Percentiles rank a stretch among this genome's conserved stretches.
These are phyloP conservation scores for Falco punctatus DNA, from an alignment of 2,113 vertebrate genomes.

Conservation along the genomic window DNA sequence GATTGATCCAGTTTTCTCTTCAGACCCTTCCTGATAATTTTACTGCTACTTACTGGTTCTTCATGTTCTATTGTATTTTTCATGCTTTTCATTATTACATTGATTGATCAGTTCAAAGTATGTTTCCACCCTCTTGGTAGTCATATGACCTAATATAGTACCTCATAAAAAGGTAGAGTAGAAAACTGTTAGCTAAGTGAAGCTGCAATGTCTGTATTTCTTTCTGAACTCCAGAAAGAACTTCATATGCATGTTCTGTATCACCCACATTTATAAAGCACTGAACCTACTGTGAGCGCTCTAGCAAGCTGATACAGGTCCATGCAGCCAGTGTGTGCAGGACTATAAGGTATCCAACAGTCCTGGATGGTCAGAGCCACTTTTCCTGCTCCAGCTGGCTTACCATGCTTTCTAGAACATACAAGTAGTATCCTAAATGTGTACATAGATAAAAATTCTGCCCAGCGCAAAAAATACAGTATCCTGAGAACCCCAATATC, in stretches of 20 bases:
- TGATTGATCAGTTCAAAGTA: background rate
- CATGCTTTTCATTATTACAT: background rate
- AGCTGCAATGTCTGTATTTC: background rate
- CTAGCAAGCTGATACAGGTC: background rate
- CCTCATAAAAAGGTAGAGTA: background rate
- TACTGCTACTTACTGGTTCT: background rate
- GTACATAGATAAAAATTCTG: background rate
- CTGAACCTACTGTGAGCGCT: background rate
- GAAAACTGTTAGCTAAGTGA: background rate
- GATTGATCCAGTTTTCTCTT: background rate
- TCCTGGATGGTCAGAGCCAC: background rate
- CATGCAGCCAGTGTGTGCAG: background rate
- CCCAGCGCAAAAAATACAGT: background rate
- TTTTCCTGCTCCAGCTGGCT: background rate
- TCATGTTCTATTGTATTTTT: background rate
- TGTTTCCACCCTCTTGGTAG: background rate
- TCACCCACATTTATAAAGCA: background rate
- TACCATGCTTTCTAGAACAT: background rate
- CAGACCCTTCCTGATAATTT: background rate
- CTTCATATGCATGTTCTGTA: background rate
- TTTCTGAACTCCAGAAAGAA: background rate
- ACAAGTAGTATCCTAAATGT: background rate
- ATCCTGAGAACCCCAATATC: background rate
- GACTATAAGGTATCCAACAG: background rate
- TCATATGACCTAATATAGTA: background rate